Base-by-base conservation (phyloP, 2,113 vertebrate genomes). In the Onychostruthus taczanowskii region DNA sequence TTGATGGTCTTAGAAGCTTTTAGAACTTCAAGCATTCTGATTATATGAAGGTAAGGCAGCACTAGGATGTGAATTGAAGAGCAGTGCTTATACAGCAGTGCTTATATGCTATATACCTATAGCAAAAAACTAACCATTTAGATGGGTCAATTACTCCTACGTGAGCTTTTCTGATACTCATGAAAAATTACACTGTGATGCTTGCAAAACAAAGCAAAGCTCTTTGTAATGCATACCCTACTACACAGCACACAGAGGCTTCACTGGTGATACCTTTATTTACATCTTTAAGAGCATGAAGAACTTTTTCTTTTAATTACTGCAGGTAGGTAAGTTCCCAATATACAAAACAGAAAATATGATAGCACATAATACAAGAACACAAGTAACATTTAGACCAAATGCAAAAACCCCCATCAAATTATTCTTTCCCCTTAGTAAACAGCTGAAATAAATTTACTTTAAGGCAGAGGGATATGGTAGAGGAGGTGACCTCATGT, bases 211-310 rank as follows among this genome's bases (percentile, higher is more conserved):
- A 61, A 91, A 80, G 27, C 49, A 70, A 91, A 84, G 15, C 22
- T 55, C 43, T 75, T 64, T n/a, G 13, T 46, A 70, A 66, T 12
- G 17, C 30, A 19, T 13, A 13, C 13, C 22, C 13, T 44, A 55
- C 27, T 80, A 31, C n/a, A 20, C 0, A 1, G 28, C 11, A 70
- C 1, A 0, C 5, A 7, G 49, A 22, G 31, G 33, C 18, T 69
- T 37, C 1, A 1, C 16, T 21, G 59, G 22, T 4, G 13, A 43
- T 24, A 39, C 6, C 9, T 55, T 84, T 43, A 73, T 49, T 89
- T 90, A 46, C 27, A 26, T 46, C 59, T 44, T 39, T n/a, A 44
- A 63, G 11, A 50, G 8, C 31, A 33, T 10, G 17, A 44, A 80
- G 58, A 23, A 28, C 9, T 27, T 62, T 53, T 43, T 16, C 37